Evolutionary conservation across 2,888 invertebrate species (phyloP).

Genomic region (Leptopilina drosophilae): DNA sequence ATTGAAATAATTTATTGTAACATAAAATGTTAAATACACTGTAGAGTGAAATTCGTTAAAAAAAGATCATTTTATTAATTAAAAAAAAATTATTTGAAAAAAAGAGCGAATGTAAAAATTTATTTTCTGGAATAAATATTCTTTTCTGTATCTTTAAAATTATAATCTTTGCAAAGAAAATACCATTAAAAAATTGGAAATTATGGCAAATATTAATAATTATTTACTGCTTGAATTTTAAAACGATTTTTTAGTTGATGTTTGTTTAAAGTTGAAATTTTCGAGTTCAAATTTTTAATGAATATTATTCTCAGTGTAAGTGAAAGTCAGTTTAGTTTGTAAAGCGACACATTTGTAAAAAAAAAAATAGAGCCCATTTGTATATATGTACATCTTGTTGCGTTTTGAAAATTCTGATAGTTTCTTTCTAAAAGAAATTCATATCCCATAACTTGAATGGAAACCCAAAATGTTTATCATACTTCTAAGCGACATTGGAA

Average conservation of each 20-base stretch:
- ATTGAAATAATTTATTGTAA: conserved; percentile 25
- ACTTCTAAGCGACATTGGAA: conserved; percentile 28
- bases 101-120: no score
- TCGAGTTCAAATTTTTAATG: neutral
- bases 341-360: conserved; percentile 32
- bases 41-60: neutral
- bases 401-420: conserved; percentile 14
- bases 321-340: conserved; percentile 26
- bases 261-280: no score
- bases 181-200: no score
- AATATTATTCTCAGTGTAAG: neutral
- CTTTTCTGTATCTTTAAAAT: no score
- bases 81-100: no score
- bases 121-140: no score
- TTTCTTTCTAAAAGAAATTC: conserved; percentile 17
- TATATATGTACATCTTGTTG: conserved; percentile 38
- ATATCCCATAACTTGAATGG: conserved; percentile 11
- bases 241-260: no score
- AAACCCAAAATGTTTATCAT: conserved; percentile 23
- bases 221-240: no score
- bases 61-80: no score
- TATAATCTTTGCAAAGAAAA: no score
- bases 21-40: conserved; percentile 9
- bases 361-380: conserved; percentile 1
- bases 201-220: no score